Evolutionary conservation across 2,113 vertebrate genomes (phyloP), one percentile per base, ranked within the genome.

Genomic region (Ciconia boyciana): DNA sequence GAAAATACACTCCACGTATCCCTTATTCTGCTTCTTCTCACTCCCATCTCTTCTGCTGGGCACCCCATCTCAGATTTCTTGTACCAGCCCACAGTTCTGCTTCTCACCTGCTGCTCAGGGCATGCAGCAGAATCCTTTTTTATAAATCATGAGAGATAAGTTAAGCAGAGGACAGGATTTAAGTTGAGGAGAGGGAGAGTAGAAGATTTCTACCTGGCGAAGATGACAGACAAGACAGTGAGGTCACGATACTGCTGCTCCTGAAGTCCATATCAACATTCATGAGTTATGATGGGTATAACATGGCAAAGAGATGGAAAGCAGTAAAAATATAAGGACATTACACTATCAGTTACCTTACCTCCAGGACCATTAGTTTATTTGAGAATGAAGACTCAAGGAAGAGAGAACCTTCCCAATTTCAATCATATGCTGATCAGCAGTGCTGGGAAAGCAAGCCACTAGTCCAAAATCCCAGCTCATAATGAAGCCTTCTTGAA

Each of bases 1-100:
- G 21, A 82, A 92, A 82, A 79, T 0, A 79, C 16, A n/a, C 0
- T 18, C 7, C 57, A 49, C 3, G 1, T 29, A 55, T 44, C 18
- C 32, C 51, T 83, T 34, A 28, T 26, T 28, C 79, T 43, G 28
- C 44, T 46, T 20, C 51, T 52, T 74, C 61, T 61, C 34, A 44
- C 8, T 75, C 52, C 29, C 25, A n/a, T 17, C 15, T 86, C 75
- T 83, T 85, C 75, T 60, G 64, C 32, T 11, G 22, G 48, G 64
- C 0, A 2, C 4, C 9, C 3, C 10, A 51, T 24, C 29, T 76
- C 66, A 72, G 25, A 69, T 60, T 89, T 83, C 84, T 76, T 68
- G 17, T 32, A 64, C 17, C 15, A 83, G 70, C 6, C 13, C 52
- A 72, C 39, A 65, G 41, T 26, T 86, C 22, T 72, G 17, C 28